These are phyloP conservation scores for Hepsetus odoe DNA, from an alignment of 2,113 vertebrate species.

Conservation along the genomic window DNA sequence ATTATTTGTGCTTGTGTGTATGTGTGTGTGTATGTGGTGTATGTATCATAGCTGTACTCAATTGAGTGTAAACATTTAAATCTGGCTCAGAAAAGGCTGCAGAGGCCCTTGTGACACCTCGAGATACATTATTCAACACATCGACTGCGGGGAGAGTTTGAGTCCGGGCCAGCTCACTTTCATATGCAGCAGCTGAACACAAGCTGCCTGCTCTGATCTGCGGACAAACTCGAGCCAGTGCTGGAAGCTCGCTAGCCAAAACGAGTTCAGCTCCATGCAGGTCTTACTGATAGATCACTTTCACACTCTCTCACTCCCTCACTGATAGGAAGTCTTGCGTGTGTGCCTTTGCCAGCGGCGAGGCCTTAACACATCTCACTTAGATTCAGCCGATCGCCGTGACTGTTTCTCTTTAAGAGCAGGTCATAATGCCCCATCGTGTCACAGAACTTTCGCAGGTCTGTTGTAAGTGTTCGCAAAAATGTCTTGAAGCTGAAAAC, in stretches of 20 bases:
- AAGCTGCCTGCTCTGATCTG: constrained; percentile 49
- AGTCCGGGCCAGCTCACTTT: constrained; percentile 52
- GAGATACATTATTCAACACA: constrained; percentile 67
- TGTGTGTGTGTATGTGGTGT: constrained; percentile 35
- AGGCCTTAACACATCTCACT: constrained; percentile 1
- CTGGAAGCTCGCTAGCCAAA: constrained; percentile 44
- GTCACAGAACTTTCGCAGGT: background rate
- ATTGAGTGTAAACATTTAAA: constrained; percentile 64
- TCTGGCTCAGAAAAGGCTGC: constrained; percentile 59
- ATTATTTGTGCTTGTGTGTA: constrained; percentile 28
- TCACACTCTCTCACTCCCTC: constrained; percentile 29
- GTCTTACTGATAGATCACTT: constrained; percentile 36
- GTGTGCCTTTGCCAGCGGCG: constrained; percentile 1
- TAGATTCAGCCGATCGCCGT: background rate
- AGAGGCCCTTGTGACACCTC: constrained; percentile 55
- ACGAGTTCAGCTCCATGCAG: constrained; percentile 35
- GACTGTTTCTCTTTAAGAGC: constrained; percentile 12
- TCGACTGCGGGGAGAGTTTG: constrained; percentile 42
- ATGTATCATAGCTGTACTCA: constrained; percentile 52
- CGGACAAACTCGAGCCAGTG: constrained; percentile 50
- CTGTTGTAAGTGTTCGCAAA: background rate
- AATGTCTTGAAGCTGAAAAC: background rate
- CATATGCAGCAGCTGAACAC: constrained; percentile 56
- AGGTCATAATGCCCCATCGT: background rate
- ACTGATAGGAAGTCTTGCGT: background rate